phyloP scores from a whole-genome alignment of 1,140 invertebrate species.

The Drosophila kohkoa region DNA sequence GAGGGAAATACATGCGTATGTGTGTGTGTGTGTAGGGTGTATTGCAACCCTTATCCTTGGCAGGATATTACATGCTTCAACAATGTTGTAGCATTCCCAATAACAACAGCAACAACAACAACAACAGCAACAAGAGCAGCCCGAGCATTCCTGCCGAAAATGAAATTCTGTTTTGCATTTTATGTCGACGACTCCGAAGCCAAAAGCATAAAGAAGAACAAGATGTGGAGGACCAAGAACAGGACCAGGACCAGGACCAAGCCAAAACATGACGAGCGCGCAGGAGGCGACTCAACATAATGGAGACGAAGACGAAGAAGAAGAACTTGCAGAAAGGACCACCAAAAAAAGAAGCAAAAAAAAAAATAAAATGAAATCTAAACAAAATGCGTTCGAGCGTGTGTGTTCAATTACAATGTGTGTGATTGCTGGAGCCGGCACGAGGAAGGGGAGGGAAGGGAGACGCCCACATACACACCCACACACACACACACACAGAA shows the following conservation, averaged over 20 bases:
- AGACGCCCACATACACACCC: slow-evolving; percentile 35
- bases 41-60: slow-evolving; percentile 79
- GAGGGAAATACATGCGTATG: slow-evolving; percentile 32
- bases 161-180: slow-evolving; percentile 84
- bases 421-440: slow-evolving; percentile 73
- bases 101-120: slow-evolving; percentile 63
- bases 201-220: slow-evolving; percentile 67
- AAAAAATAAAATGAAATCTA: slow-evolving; percentile 80
- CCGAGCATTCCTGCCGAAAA: slow-evolving; percentile 80
- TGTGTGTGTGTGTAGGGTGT: slow-evolving; percentile 52
- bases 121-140: slow-evolving; percentile 58
- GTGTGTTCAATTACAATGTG: slow-evolving; percentile 84
- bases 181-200: slow-evolving; percentile 82
- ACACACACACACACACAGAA: slow-evolving; percentile 25
- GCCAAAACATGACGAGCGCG: slow-evolving; percentile 39
- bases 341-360: slow-evolving; percentile 22
- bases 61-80: slow-evolving; percentile 83
- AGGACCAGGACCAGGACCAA: slow-evolving; percentile 40
- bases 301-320: slow-evolving; percentile 22
- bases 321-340: slow-evolving; percentile 25
- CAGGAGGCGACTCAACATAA: slow-evolving; percentile 43
- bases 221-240: slow-evolving; percentile 22
- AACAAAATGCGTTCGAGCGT: slow-evolving; percentile 83
- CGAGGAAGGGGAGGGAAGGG: slow-evolving; percentile 25
- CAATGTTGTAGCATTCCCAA: slow-evolving; percentile 83